Evolutionary conservation across 2,113 vertebrate species (phyloP), one percentile per base, ranked within the genome.

Genomic region (Erythrocercus mccallii): DNA sequence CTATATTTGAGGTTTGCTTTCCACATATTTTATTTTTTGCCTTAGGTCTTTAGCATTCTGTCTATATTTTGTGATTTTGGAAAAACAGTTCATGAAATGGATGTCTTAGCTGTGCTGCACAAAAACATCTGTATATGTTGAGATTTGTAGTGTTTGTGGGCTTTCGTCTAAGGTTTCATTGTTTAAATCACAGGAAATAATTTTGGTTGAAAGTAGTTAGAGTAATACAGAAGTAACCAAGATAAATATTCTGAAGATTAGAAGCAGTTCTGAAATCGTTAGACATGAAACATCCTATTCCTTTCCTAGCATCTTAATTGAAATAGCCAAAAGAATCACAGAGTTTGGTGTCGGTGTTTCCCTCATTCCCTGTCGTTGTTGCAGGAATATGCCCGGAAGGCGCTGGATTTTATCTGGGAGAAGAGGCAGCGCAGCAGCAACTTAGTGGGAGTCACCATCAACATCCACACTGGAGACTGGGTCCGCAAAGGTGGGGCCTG

Each of bases 391-490:
- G 99, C 99, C 50, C 97, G 99, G 90, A 99, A 99, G 97, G 99
- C 99, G 0, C 98, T 99, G 83, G 99, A 99, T 98, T 99, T 99
- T 95, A 98, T 99, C 71, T 99, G 99, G 99, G 99, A 99, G 92
- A 99, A 99, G 97, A 98, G 99, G 81, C 99, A 99, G 93, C 98
- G 99, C 93, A 99, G 99, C 98, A 99, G 99, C 97, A 99, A 99
- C 95, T 98, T 99, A 83, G 99, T 99, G 85, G 99, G 99, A 6
- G 99, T 99, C 42, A 99, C 99, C 44, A 99, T 99, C 88, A 99
- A 99, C 92, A 99, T 99, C 96, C 99, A 99, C 92, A 99, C 99
- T 12, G 99, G 99, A 97, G 99, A 99, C 89, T 99, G 99, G 99
- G 98, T 98, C 48, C 98, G 98, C 54, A 98, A 98, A 98, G 98